A percentile compares a stretch with the other conserved stretches of the same genome.
Conservation (phyloP, 2,888 invertebrate genomes). For the Aradus depressus region DNA sequence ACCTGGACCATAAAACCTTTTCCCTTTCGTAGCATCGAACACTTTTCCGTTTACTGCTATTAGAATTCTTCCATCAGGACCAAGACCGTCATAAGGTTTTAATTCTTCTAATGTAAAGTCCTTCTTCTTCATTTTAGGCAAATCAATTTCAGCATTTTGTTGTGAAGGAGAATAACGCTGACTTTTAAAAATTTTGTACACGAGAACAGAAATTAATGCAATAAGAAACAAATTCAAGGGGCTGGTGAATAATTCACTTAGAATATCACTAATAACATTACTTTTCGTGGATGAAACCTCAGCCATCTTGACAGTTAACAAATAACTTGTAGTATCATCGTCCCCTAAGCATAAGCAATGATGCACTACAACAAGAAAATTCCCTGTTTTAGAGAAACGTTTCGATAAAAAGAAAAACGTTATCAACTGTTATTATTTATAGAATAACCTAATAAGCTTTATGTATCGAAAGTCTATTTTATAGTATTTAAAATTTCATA, state of each 20-base stretch:
- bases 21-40: slow-evolving; percentile 86
- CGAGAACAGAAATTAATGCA: slow-evolving; percentile 53
- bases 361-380: no score
- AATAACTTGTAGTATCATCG: no score
- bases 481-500: no score
- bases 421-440: no score
- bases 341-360: no score
- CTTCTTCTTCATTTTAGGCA: slow-evolving; percentile 69
- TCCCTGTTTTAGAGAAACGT: no score
- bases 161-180: slow-evolving; percentile 35
- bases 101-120: slow-evolving; percentile 87
- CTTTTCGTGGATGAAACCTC: slow-evolving; percentile 9
- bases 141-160: slow-evolving; percentile 42
- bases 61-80: slow-evolving; percentile 74
- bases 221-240: slow-evolving; percentile 60
- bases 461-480: no score
- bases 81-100: slow-evolving; percentile 73
- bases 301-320: slow-evolving; percentile 22
- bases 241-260: slow-evolving; percentile 53
- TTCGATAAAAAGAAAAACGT: no score
- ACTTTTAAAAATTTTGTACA: slow-evolving; percentile 62
- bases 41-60: slow-evolving; percentile 91
- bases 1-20: slow-evolving; percentile 91
- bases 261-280: slow-evolving; percentile 33
- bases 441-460: no score